phyloP scores from a whole-genome alignment of 2,888 invertebrate genomes.

The Oscheius onirici region DNA sequence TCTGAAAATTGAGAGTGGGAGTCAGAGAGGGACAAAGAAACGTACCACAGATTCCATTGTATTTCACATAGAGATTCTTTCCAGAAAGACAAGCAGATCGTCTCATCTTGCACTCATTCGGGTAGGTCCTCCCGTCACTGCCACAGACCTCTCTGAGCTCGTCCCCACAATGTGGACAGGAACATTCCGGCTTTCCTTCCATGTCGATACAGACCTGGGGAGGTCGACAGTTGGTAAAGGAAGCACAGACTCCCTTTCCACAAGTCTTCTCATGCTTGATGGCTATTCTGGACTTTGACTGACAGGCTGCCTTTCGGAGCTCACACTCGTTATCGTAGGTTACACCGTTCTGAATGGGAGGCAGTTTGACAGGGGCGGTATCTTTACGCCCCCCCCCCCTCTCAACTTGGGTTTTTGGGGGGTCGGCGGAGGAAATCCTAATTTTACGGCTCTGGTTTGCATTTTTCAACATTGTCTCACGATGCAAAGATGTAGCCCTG shows the following conservation, averaged over 20 bases:
- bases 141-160: constrained; percentile 75
- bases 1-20: constrained; percentile 76
- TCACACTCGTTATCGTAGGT: constrained; percentile 88
- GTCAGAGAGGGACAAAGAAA: background rate
- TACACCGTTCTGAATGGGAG: constrained; percentile 78
- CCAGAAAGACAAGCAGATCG: constrained; percentile 82
- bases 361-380: too few species aligned
- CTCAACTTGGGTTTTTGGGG: too few species aligned
- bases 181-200: constrained; percentile 75
- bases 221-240: constrained; percentile 47
- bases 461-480: too few species aligned
- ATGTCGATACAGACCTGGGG: constrained; percentile 55
- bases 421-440: too few species aligned
- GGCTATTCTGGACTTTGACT: constrained; percentile 72
- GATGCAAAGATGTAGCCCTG: too few species aligned
- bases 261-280: constrained; percentile 75
- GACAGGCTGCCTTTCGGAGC: constrained; percentile 76
- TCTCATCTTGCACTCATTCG: constrained; percentile 84
- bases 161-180: constrained; percentile 86
- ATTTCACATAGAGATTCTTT: constrained; percentile 81
- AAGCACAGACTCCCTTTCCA: constrained; percentile 64
- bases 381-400: too few species aligned
- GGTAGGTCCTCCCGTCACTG: constrained; percentile 76
- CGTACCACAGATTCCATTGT: constrained; percentile 83
- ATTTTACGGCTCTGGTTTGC: too few species aligned